A percentile compares a stretch with the other conserved stretches of the same genome.
phyloP scores from a whole-genome alignment of 2,797 vertebrate species.

The Pipistrellus nathusii region DNA sequence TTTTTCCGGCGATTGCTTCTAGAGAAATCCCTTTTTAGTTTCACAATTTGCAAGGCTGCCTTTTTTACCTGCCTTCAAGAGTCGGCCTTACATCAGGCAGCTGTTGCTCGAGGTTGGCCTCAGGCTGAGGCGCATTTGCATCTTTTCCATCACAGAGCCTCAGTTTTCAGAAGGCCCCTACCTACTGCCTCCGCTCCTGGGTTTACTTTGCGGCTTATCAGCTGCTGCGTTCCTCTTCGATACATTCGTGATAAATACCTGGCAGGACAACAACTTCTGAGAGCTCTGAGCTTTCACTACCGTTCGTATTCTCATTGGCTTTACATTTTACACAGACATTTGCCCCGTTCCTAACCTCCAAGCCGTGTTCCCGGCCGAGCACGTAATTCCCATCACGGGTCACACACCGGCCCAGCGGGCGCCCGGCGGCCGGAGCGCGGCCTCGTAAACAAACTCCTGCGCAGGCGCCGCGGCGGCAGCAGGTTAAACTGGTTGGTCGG shows the following conservation, averaged over 20 bases:
- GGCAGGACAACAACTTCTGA: not conserved
- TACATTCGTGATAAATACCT: not conserved
- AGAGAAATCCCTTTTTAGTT: conserved; percentile 58
- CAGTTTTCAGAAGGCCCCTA: not conserved
- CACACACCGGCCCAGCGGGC: no score
- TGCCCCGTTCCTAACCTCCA: not conserved
- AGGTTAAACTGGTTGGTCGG: accelerated
- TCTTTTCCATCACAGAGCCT: not conserved
- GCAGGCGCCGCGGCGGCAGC: conserved; percentile 15
- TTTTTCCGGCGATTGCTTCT: conserved; percentile 61
- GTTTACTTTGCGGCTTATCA: not conserved
- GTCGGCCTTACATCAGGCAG: not conserved
- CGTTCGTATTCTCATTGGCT: not conserved
- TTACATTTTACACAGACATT: not conserved
- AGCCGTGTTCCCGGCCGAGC: not conserved
- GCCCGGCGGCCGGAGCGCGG: no score
- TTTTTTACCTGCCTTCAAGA: conserved; percentile 49
- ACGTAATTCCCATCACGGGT: not conserved
- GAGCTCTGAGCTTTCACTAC: not conserved
- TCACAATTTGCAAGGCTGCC: conserved; percentile 74
- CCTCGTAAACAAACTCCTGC: not conserved
- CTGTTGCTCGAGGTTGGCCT: conserved; percentile 31
- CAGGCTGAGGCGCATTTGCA: not conserved
- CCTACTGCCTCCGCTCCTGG: not conserved
- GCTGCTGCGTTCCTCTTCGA: not conserved